phyloP scores from a whole-genome alignment of 1,140 invertebrate genomes.

The Eriocheir sinensis region DNA sequence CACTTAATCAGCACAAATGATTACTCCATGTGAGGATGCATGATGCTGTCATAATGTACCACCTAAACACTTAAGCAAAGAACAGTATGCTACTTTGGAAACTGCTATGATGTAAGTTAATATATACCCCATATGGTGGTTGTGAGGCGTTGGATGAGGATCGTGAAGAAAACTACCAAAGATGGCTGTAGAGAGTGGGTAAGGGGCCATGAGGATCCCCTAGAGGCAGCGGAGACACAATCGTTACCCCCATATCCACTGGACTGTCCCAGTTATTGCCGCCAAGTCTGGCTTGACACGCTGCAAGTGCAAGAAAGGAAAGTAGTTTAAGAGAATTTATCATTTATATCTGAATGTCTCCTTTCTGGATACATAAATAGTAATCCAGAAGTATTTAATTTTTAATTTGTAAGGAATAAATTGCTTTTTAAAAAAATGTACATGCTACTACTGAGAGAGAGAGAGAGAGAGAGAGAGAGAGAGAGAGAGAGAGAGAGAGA shows the following conservation, averaged over 20 bases:
- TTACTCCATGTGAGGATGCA: no score
- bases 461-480: conserved; percentile 14
- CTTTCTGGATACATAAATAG: neutral
- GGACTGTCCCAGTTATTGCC: conserved; percentile 69
- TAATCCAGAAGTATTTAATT: neutral
- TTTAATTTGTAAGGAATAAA: neutral
- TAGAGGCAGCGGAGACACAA: conserved; percentile 61
- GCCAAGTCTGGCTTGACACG: conserved; percentile 71
- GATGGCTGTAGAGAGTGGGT: conserved; percentile 63
- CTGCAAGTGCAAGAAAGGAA: conserved; percentile 43
- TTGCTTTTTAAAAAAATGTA: no score
- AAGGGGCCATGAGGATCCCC: conserved; percentile 61
- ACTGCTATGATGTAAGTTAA: neutral
- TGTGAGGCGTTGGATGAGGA: conserved; percentile 44
- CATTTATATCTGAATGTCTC: neutral
- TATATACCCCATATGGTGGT: conserved; percentile 75
- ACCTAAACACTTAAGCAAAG: no score
- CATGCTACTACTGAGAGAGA: no score
- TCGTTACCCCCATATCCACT: conserved; percentile 60
- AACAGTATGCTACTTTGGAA: no score
- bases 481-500: conserved; percentile 14
- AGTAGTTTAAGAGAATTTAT: neutral
- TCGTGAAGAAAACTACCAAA: conserved; percentile 66
- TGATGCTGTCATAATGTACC: no score
- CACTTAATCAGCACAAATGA: no score